Evolutionary conservation across 2,888 invertebrate species (phyloP), one percentile per base, ranked within the genome.

Genomic region (Apamea monoglypha): DNA sequence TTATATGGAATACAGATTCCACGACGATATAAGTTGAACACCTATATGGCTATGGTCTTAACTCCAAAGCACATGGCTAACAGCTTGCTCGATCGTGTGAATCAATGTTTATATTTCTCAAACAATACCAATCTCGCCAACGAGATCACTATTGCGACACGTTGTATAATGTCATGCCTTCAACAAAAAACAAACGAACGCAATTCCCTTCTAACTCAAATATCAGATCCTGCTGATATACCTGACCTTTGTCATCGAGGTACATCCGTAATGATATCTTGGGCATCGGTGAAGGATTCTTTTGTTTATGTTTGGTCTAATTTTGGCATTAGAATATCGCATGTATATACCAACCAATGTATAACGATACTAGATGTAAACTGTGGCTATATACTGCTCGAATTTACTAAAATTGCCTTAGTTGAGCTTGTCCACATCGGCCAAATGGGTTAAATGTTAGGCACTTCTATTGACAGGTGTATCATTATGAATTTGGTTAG

Each of bases 201-300:
- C 80, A 72, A 87, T 77, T 88, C 89, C 84, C 86, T 86, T 89
- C 88, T 85, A 89, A 87, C 78, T 80, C 80, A 88, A 88, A 89
- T 88, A 88, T 86, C 88, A 85, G 87, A 87, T 89, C 86, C 56
- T 84, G 78, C 75, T 84, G 76, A 85, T 87, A 78, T 18, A 29
- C 7, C 59, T 81, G 80, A 85, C 87, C 85, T 85, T 85, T 87
- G 73, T 61, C 64, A 64, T 36, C 12, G 32, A 47, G 47, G 74
- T 29, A 88, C 80, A 85, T 88, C 89, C 88, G 89, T 81, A 78
- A 87, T 79, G 74, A 63, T 87, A 83, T 81, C 81, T 80, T 44
- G 68, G 50, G 25, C 64, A 79, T 81, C 64, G 1, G 40, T 68
- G 71, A 85, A 75, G 63, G 72, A 82, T 86, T 78, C 82, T 77